These are phyloP conservation scores for Sitta europaea DNA, from an alignment of 2,113 vertebrate species.

Conservation along the genomic window DNA sequence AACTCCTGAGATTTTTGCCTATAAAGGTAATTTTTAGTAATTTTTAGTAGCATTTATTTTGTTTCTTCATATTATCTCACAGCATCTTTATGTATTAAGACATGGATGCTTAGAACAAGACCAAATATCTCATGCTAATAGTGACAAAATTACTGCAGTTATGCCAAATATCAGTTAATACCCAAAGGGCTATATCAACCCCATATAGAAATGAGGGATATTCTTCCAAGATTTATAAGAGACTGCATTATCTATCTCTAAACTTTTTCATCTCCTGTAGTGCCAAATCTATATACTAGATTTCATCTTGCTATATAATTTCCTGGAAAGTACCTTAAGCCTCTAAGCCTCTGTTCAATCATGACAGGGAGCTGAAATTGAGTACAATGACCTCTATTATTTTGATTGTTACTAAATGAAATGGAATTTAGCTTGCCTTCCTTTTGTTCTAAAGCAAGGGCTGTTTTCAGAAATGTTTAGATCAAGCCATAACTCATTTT, in stretches of 20 bases:
- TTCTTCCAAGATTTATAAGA: background rate
- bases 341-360: background rate
- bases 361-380: background rate
- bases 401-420: constrained; percentile 12
- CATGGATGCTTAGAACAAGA: background rate
- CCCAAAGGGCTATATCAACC: background rate
- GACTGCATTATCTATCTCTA: background rate
- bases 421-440: background rate
- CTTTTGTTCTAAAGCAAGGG: background rate
- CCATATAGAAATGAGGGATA: background rate
- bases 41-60: background rate
- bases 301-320: background rate
- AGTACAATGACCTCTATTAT: constrained; percentile 6
- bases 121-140: background rate
- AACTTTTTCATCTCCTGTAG: background rate
- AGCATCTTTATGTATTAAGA: background rate
- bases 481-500: background rate
- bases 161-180: background rate
- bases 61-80: background rate
- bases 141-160: background rate
- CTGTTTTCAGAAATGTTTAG: background rate
- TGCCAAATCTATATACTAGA: background rate
- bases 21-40: background rate
- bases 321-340: background rate
- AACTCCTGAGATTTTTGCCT: background rate